Evolutionary conservation across 2,888 invertebrate genomes (phyloP).

Genomic region (Lasiommata megera): DNA sequence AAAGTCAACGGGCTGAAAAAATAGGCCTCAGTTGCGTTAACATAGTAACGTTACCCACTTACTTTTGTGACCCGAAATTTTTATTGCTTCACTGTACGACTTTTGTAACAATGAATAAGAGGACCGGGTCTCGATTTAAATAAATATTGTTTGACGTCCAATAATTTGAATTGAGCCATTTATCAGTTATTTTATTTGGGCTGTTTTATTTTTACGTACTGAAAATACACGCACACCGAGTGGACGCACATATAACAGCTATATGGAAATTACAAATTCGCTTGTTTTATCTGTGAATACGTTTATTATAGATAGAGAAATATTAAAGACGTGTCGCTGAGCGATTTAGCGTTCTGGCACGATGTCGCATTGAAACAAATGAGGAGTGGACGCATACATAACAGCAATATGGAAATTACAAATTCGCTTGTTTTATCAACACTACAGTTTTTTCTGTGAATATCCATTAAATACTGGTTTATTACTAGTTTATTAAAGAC

Average conservation of each 20-base stretch:
- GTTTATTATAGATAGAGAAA: too few relatives aligned
- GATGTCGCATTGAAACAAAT: too few relatives aligned
- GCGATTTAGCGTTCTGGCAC: too few relatives aligned
- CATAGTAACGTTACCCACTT: slow-evolving; percentile 30
- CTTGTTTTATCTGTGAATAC: too few relatives aligned
- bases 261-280: neutral
- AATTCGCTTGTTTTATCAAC: neutral
- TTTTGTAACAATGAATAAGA: slow-evolving; percentile 11
- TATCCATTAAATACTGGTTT: too few relatives aligned
- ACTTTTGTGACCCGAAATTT: slow-evolving; percentile 32
- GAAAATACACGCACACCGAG: neutral
- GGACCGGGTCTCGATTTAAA: slow-evolving; percentile 8
- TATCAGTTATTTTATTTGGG: slow-evolving; percentile 1
- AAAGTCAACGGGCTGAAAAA: slow-evolving; percentile 38
- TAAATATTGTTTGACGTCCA: slow-evolving; percentile 2
- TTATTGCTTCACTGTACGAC: slow-evolving; percentile 13
- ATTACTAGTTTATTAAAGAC: too few relatives aligned
- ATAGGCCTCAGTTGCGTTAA: slow-evolving; percentile 28
- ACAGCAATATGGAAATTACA: neutral
- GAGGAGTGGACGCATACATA: too few relatives aligned
- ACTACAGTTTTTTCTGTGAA: too few relatives aligned
- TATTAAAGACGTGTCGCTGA: too few relatives aligned
- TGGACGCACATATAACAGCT: neutral
- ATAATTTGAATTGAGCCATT: slow-evolving; percentile 1
- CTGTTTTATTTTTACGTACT: neutral